These are phyloP conservation scores for Pelodiscus sinensis DNA, from an alignment of 2,113 vertebrate species.

Conservation along the genomic window DNA sequence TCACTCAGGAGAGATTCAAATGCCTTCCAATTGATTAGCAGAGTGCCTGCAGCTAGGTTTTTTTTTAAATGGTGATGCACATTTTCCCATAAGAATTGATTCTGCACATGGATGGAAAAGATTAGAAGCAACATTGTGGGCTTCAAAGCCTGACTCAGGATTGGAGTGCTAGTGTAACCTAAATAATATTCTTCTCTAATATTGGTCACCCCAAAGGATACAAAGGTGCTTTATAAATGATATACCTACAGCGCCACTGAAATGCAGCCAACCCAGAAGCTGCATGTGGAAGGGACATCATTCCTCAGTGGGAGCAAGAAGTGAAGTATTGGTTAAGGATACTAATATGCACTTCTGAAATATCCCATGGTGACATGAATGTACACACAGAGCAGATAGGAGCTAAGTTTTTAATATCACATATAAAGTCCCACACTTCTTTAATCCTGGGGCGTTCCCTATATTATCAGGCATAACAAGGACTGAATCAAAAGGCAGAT, in stretches of 20 bases:
- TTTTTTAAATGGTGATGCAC: too few relatives aligned
- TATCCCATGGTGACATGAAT: neutral
- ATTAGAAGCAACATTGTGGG: too few relatives aligned
- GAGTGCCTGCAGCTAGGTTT: too few relatives aligned
- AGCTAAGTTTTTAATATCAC: neutral
- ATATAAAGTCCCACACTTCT: neutral
- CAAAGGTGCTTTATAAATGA: neutral
- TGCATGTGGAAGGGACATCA: neutral
- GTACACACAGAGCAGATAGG: neutral
- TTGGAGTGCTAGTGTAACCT: neutral
- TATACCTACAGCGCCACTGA: neutral
- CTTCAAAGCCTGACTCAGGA: neutral
- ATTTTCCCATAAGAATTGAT: too few relatives aligned
- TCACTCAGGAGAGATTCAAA: too few relatives aligned
- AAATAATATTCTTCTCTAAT: neutral
- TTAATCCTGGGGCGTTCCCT: neutral
- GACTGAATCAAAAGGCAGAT: accelerated
- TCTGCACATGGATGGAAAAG: too few relatives aligned
- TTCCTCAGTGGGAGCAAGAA: neutral
- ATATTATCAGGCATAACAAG: neutral
- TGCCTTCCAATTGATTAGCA: too few relatives aligned
- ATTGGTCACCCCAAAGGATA: neutral
- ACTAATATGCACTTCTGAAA: neutral
- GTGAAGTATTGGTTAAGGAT: neutral
- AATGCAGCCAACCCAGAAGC: neutral